Conservation (phyloP, 2,888 invertebrate species). For the Hydropsyche betteni region DNA sequence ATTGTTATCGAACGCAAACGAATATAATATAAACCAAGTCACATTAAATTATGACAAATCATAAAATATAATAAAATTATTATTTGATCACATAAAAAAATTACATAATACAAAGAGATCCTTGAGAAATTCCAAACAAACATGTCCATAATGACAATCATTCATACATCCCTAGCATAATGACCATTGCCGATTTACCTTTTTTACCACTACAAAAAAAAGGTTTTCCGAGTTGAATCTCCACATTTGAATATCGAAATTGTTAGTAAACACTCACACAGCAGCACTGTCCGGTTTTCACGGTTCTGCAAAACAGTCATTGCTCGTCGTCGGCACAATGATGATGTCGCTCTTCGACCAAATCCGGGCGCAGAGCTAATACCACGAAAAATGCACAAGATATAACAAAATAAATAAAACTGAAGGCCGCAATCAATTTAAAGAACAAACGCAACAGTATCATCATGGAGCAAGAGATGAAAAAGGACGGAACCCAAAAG, state of each 20-base stretch:
- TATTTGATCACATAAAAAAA: no score
- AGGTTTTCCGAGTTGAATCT: no score
- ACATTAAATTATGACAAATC: no score
- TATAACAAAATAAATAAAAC: conserved; percentile 11
- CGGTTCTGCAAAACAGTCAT: not conserved
- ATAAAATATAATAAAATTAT: no score
- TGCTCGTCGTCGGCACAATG: conserved; percentile 7
- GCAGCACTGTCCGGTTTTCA: not conserved
- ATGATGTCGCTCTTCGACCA: not conserved
- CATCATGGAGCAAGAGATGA: conserved; percentile 8
- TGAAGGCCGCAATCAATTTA: not conserved
- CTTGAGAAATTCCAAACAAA: no score
- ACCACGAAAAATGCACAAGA: conserved; percentile 23
- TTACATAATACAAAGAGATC: no score
- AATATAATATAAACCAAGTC: no score
- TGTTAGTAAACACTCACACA: conserved; percentile 10
- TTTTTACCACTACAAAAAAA: not conserved
- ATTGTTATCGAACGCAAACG: no score
- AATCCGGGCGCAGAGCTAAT: not conserved
- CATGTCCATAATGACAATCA: no score
- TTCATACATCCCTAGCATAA: not conserved
- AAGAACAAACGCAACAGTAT: conserved; percentile 7
- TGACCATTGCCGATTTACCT: not conserved
- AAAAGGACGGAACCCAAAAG: not conserved
- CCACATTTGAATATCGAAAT: not conserved